Conservation (phyloP, 1,140 invertebrate species). For the Drosophila equinoxialis region DNA sequence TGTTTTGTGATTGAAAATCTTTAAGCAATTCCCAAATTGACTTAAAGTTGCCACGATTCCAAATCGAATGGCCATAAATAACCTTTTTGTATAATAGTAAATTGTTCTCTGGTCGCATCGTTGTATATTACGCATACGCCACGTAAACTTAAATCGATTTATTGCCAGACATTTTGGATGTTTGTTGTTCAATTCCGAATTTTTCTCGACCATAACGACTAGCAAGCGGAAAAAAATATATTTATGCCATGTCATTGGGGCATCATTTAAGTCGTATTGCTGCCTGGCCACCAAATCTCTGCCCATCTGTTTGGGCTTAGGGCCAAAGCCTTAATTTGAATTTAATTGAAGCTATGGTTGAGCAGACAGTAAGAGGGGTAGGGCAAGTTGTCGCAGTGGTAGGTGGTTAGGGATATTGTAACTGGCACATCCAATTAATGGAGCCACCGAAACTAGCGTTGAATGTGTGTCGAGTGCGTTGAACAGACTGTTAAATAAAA, state of each 20-base stretch:
- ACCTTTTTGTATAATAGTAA: constrained; percentile 50
- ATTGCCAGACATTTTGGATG: constrained; percentile 47
- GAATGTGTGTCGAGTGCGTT: constrained; percentile 75
- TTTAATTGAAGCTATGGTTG: constrained; percentile 70
- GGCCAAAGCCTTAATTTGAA: constrained; percentile 70
- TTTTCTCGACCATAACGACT: constrained; percentile 23
- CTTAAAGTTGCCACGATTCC: constrained; percentile 7
- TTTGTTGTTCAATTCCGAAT: constrained; percentile 7
- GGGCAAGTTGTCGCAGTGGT: neutral
- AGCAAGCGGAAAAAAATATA: constrained; percentile 59
- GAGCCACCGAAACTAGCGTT: constrained; percentile 70
- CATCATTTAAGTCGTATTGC: constrained; percentile 72
- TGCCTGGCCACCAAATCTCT: constrained; percentile 45
- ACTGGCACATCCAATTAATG: constrained; percentile 81
- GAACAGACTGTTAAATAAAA: constrained; percentile 77
- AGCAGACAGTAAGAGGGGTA: neutral
- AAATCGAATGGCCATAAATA: constrained; percentile 43
- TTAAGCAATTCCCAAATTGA: neutral
- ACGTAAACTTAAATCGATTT: constrained; percentile 60
- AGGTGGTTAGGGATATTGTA: constrained; percentile 47
- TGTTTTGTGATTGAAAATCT: neutral
- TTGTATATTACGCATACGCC: constrained; percentile 67
- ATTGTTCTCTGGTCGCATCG: constrained; percentile 45
- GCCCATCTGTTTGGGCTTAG: constrained; percentile 69
- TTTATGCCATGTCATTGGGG: constrained; percentile 77